phyloP scores from a whole-genome alignment of 2,888 invertebrate species.

The Allacma fusca region DNA sequence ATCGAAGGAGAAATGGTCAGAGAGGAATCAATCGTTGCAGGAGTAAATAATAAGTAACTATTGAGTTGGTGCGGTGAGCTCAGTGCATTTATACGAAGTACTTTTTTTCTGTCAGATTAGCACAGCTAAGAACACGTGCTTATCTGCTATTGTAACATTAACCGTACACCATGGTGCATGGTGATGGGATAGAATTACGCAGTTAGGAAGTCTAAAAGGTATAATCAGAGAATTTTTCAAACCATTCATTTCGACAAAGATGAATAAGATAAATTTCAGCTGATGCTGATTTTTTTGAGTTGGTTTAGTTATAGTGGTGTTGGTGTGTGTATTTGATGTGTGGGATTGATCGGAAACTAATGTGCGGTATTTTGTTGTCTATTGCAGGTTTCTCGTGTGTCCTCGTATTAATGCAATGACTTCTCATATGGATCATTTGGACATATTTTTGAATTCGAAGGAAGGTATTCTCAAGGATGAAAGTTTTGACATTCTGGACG shows the following conservation, averaged over 20 bases:
- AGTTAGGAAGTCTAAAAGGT: neutral
- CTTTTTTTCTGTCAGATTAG: neutral
- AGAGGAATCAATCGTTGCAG: neutral
- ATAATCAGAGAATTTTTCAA: neutral
- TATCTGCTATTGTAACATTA: neutral
- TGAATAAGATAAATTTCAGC: neutral
- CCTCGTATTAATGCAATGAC: slow-evolving; percentile 40
- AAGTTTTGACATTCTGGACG: slow-evolving; percentile 49
- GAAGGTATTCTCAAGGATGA: slow-evolving; percentile 48
- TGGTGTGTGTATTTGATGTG: neutral
- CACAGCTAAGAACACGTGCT: neutral
- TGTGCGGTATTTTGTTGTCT: neutral
- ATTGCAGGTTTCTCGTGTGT: slow-evolving; percentile 2
- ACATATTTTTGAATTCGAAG: slow-evolving; percentile 51
- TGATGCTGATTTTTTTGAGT: neutral
- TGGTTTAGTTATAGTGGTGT: too few species aligned
- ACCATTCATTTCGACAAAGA: slow-evolving; percentile 10
- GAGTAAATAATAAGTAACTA: neutral
- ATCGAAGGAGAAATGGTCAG: neutral
- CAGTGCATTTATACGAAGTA: neutral
- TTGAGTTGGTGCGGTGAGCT: neutral
- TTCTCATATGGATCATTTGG: slow-evolving; percentile 51
- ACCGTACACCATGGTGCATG: neutral
- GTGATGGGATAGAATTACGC: neutral
- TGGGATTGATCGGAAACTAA: neutral